These are phyloP conservation scores for Drosophila subsilvestris DNA, from an alignment of 2,888 invertebrate genomes.

Conservation along the genomic window DNA sequence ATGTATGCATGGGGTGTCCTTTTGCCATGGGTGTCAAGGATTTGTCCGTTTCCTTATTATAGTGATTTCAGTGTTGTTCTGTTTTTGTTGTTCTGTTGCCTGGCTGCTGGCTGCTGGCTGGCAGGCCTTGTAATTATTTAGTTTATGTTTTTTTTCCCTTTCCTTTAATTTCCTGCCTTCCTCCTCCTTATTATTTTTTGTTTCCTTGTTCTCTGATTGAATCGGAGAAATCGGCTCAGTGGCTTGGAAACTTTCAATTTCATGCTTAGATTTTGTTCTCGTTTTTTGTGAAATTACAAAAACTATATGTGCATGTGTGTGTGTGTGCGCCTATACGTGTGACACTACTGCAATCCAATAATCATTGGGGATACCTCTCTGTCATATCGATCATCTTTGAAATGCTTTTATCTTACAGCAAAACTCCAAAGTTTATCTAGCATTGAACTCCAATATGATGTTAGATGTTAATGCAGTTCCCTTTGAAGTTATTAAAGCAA, in stretches of 20 bases:
- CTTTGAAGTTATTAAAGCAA: too few species aligned
- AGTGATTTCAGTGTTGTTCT: conserved; percentile 34
- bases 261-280: conserved; percentile 43
- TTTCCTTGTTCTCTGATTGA: conserved; percentile 21
- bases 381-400: too few species aligned
- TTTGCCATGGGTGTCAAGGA: conserved; percentile 66
- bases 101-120: conserved; percentile 23
- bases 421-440: too few species aligned
- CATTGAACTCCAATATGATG: too few species aligned
- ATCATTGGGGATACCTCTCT: background rate
- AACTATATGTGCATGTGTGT: background rate
- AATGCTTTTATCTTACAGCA: too few species aligned
- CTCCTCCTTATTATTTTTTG: conserved; percentile 9
- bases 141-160: conserved; percentile 47
- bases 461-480: too few species aligned
- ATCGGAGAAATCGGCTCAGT: conserved; percentile 39
- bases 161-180: conserved; percentile 1
- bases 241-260: conserved; percentile 67
- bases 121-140: conserved; percentile 72
- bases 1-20: conserved; percentile 28
- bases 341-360: too few species aligned
- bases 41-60: conserved; percentile 34
- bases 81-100: conserved; percentile 30
- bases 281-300: conserved; percentile 10
- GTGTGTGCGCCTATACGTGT: background rate